These are phyloP conservation scores for Rhopilema esculentum DNA, from an alignment of 30 jellyfish, hydroid and myxozoan species.

Conservation along the genomic window DNA sequence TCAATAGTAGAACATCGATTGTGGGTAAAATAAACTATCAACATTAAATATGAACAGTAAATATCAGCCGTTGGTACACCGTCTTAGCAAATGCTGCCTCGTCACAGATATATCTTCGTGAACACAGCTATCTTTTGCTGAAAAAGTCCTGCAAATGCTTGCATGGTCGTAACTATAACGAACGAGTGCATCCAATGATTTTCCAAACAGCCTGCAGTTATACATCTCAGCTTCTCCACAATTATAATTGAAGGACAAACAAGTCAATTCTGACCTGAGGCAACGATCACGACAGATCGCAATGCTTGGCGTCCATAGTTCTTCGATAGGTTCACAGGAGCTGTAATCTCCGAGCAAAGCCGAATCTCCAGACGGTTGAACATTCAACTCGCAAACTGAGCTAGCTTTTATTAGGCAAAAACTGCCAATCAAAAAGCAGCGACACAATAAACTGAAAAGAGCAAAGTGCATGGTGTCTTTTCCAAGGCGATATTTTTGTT, in stretches of 20 bases:
- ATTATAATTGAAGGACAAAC: slow-evolving; percentile 27
- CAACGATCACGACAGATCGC: slow-evolving; percentile 60
- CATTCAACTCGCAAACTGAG: neutral
- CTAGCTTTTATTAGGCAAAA: neutral
- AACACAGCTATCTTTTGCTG: slow-evolving; percentile 1
- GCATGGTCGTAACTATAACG: neutral
- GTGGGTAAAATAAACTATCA: too few species aligned
- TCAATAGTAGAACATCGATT: too few species aligned
- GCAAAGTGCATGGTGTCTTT: neutral
- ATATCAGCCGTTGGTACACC: neutral
- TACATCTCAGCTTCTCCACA: neutral
- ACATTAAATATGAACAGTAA: too few species aligned
- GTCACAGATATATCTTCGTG: slow-evolving; percentile 8
- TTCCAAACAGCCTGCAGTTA: slow-evolving; percentile 39
- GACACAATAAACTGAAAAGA: neutral
- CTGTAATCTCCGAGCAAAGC: neutral
- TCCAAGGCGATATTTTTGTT: too few species aligned
- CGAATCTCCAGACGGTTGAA: neutral
- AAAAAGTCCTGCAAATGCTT: neutral
- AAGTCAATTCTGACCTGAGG: slow-evolving; percentile 12
- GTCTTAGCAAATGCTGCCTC: neutral
- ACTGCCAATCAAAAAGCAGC: neutral
- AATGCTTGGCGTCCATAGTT: slow-evolving; percentile 10
- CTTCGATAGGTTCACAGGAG: neutral
- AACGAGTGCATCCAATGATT: neutral